Evolutionary conservation across 2,888 invertebrate species (phyloP), one percentile per base, ranked within the genome.

Genomic region (Synergus laeviventris): DNA sequence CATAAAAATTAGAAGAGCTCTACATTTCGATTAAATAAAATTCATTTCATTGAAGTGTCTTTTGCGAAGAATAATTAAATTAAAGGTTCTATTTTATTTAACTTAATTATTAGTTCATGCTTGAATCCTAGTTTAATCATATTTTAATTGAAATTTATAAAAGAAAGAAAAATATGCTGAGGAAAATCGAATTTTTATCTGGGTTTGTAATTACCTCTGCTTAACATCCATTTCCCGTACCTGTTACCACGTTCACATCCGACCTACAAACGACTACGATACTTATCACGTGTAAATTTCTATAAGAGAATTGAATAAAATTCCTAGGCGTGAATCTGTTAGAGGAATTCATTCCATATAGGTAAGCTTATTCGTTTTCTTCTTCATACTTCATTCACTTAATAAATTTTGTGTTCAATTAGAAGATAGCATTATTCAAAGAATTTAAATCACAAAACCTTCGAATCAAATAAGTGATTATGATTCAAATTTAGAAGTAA

Each of bases 241-340:
- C n/a, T n/a, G n/a, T 62, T 62, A 18, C 3, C 62, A 18, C 38
- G 5, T 38, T 62, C 18, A 39, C 38, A 38, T 38, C 18, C 62
- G 18, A 62, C 62, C 38, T 62, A 62, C 36, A 62, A 62, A 62
- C 36, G 1, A 59, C 14, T 59, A n/a, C 18, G 62, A 62, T 62
- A 62, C 38, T 39, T 62, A 62, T 62, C 38, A 62, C 38, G 36
- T 38, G 62, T 62, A 62, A 61, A 61, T 61, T 61, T n/a, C n/a
- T 62, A 4, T 62, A 62, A 62, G 62, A 38, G 38, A 62, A 39
- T 62, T 62, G 38, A 62, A 62, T 62, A 8, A 12, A 62, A 38
- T 62, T 36, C n/a, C n/a, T 11, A 8, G 18, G 49, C 18, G 49
- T 18, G 18, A 54, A 54, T 54, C 49, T 54, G 9, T 18, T 54